Evolutionary conservation across 1,140 invertebrate species (phyloP), one percentile per base, ranked within the genome.

Genomic region (Pogonomyrmex californicus): DNA sequence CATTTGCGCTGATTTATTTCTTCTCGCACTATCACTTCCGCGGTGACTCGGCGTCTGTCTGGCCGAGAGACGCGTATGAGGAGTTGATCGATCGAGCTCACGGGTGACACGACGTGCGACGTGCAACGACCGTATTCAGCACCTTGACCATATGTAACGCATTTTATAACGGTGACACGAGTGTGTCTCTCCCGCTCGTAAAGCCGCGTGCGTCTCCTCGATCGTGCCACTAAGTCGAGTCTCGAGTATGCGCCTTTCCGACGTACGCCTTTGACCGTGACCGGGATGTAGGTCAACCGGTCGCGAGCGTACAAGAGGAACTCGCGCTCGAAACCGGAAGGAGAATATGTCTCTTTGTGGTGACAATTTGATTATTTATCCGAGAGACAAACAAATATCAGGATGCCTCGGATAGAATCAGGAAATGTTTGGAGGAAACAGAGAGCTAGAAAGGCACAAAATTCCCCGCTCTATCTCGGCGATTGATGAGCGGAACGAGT

Each of bases 261-360:
- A 81, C 87, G 68, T 86, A 88, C 79, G 92, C 87, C 92, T 91
- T 91, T 92, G 93, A 94, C 94, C 94, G 93, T 94, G 93, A 95
- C 93, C 94, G 91, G 77, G 92, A 95, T 94, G 92, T 94, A 93
- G 94, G 94, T 93, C 94, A 95, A 92, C 92, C 97, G 97, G 88
- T 96, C 95, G 87, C 95, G 95, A 68, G 82, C 95, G 95, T 77
- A 97, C 92, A 93, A 95, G 96, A 73, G 93, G 93, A 78, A 44
- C 60, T 73, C 58, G 66, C 33, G 41, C 10, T 14, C 51, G 71
- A 87, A 78, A 83, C 65, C 76, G 54, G 68, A 70, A 85, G 44
- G 17, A 58, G 56, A 73, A 38, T 68, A 62, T 58, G 58, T 73
- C 65, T 23, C 70, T 54, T 38, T 12, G 38, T 17, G 65, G 23